Percentiles rank a stretch among this genome's conserved stretches.
These are phyloP conservation scores for Naso thynnoides DNA, from an alignment of 2,797 vertebrate species.

Conservation along the genomic window DNA sequence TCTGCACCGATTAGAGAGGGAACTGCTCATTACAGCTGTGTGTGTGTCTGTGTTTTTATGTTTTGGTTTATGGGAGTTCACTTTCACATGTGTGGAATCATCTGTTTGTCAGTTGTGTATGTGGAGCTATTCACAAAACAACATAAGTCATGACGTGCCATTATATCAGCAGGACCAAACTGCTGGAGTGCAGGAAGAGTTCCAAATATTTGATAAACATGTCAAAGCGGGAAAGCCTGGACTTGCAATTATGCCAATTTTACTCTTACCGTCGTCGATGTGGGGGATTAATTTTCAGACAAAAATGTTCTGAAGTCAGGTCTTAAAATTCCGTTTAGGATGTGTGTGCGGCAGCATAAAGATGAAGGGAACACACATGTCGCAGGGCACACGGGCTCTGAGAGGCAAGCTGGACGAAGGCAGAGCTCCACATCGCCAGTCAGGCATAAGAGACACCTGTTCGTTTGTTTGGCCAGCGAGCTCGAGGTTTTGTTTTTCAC, in stretches of 20 bases:
- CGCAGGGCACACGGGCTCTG: conserved; percentile 55
- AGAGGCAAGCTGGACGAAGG: conserved; percentile 42
- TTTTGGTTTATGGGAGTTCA: background rate
- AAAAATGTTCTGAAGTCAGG: conserved; percentile 72
- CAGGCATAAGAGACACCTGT: conserved; percentile 80
- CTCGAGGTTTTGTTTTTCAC: conserved; percentile 68
- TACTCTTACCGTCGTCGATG: conserved; percentile 58
- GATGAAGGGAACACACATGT: conserved; percentile 79
- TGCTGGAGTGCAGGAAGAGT: conserved; percentile 52
- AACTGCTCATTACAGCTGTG: background rate
- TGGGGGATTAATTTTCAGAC: conserved; percentile 78
- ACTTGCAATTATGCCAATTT: conserved; percentile 74
- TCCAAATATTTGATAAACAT: conserved; percentile 74
- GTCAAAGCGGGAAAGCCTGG: conserved; percentile 68
- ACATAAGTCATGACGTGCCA: conserved; percentile 35
- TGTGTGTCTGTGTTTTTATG: conserved; percentile 22
- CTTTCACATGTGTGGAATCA: background rate
- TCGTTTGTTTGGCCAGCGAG: conserved; percentile 74
- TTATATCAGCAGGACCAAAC: conserved; percentile 34
- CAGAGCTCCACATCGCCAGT: conserved; percentile 61
- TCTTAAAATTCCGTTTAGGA: conserved; percentile 81
- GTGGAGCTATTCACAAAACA: conserved; percentile 32
- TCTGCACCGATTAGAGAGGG: background rate
- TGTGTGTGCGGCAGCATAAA: conserved; percentile 65
- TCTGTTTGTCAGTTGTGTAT: background rate